Base-by-base conservation (phyloP, 2,113 vertebrate genomes). In the Cyprinodon variegatus region DNA sequence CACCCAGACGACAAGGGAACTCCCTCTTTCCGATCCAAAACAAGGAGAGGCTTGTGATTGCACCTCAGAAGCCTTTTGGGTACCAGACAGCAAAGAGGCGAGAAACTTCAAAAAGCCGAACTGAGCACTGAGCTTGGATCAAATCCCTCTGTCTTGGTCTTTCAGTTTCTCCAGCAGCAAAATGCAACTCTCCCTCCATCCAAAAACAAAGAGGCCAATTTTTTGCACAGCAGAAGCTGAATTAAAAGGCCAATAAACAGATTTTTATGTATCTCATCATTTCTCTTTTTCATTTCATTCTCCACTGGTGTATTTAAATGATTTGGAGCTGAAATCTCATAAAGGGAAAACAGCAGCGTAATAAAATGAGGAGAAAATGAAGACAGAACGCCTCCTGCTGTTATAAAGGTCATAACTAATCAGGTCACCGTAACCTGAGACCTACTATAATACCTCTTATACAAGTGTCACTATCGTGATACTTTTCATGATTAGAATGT, bases 131-230 rank as follows among this genome's bases (percentile, higher is more conserved):
- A 78, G 61, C 48, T 37, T 0, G 17, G n/a, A 29, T 69, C 76
- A 73, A 66, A 80, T 61, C 38, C 1, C 22, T 69, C 68, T 37
- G 72, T 78, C 46, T 86, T 22, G 3, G 3, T 67, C 66, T 68
- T 61, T 88, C 69, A 77, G 72, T 62, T 63, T 84, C 65, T 85
- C 60, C 36, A 36, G 53, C 66, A 22, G 68, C 71, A 68, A 45
- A 15, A 0, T 39, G 61, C 4, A 40, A 65, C 65, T 41, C 60
- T 71, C 72, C 48, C 72, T 40, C 60, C 46, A 70, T 68, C 72
- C 71, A 59, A 81, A 88, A 86, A 84, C 74, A 88, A 83, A 86
- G 45, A 71, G 75, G 74, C 71, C 79, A 79, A 91, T 90, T 85
- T 83, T 80, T 85, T 72, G 77, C 70, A 85, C 78, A 76, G 75